These are phyloP conservation scores for Aradus depressus DNA, from an alignment of 2,888 invertebrate species.

Conservation along the genomic window DNA sequence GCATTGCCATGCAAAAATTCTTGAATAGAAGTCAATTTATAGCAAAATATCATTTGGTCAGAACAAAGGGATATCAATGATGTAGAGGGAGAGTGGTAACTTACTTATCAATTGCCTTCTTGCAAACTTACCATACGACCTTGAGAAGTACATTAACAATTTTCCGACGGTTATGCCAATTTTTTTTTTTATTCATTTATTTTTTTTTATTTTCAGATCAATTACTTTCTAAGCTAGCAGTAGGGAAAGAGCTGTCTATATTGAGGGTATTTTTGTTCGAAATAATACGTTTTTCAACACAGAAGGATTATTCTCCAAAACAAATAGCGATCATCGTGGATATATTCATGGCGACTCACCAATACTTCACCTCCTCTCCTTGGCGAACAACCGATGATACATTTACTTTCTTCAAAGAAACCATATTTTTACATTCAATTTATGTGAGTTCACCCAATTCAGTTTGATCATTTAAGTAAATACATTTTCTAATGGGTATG, in stretches of 20 bases:
- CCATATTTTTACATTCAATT: conserved; percentile 8
- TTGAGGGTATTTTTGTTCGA: conserved; percentile 2
- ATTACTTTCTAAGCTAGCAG: neutral
- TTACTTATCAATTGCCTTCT: too few relatives aligned
- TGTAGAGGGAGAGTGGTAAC: too few relatives aligned
- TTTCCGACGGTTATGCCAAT: too few relatives aligned
- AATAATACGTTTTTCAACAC: conserved; percentile 3
- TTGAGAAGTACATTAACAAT: too few relatives aligned
- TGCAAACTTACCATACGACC: too few relatives aligned
- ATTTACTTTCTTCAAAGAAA: conserved; percentile 5
- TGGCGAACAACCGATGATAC: conserved; percentile 6
- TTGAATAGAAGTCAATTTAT: too few relatives aligned
- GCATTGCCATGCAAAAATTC: too few relatives aligned
- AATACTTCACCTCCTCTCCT: neutral
- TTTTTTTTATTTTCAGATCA: neutral
- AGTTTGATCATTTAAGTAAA: too few relatives aligned
- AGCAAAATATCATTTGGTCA: too few relatives aligned
- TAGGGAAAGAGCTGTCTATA: neutral
- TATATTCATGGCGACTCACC: neutral
- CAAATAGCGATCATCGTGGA: conserved; percentile 4
- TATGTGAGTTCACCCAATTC: conserved; percentile 5
- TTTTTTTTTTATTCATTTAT: neutral
- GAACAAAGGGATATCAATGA: too few relatives aligned
- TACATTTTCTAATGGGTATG: too few relatives aligned
- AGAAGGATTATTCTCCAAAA: neutral